phyloP scores from a whole-genome alignment of 2,888 invertebrate species.

The Neoitamus cyanurus region DNA sequence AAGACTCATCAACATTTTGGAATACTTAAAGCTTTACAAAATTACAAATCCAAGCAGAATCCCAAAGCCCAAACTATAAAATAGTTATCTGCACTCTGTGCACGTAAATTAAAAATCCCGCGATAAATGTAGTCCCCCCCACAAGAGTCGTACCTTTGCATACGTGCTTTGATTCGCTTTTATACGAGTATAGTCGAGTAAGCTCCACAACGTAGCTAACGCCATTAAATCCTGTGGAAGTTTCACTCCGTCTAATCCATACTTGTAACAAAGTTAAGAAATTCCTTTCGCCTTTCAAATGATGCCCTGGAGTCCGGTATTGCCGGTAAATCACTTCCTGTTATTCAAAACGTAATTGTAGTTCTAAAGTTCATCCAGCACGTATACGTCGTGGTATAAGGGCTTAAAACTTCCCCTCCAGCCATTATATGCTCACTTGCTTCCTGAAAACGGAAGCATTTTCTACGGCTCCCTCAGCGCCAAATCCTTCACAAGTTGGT shows the following conservation, averaged over 20 bases:
- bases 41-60: too few species aligned
- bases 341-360: conserved; percentile 37
- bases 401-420: conserved; percentile 2
- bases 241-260: background rate
- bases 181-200: too few species aligned
- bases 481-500: conserved; percentile 7
- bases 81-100: background rate
- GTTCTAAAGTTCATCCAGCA: conserved; percentile 22
- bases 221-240: background rate
- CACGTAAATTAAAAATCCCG: background rate
- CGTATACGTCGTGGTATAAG: background rate
- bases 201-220: background rate
- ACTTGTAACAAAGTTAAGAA: background rate
- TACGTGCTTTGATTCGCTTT: background rate
- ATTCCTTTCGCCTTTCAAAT: conserved; percentile 1
- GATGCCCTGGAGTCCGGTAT: conserved; percentile 11
- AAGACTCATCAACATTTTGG: too few species aligned
- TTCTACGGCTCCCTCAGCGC: background rate
- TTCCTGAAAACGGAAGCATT: background rate
- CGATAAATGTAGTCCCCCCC: background rate
- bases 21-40: too few species aligned
- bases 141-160: background rate
- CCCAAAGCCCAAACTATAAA: too few species aligned
- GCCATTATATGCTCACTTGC: conserved; percentile 3
- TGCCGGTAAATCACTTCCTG: conserved; percentile 24